Percentiles rank a stretch among this genome's conserved stretches.
Evolutionary conservation across 2,113 vertebrate genomes (phyloP).

Genomic region (Tragelaphus strepsiceros): DNA sequence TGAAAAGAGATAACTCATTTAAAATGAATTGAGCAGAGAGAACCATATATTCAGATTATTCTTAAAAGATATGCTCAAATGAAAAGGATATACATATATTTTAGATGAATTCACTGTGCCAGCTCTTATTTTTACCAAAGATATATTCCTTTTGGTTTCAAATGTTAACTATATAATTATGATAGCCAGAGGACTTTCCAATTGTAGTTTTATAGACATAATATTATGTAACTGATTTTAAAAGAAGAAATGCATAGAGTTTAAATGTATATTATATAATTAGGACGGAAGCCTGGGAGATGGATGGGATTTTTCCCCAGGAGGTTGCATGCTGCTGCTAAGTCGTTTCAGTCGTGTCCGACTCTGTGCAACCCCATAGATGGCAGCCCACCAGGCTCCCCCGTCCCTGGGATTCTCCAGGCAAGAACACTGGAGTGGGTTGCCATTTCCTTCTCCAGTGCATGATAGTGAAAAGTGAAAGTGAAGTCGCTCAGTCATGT

Average conservation of each 20-base stretch:
- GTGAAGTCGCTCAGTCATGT: too few relatives aligned
- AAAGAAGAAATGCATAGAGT: not conserved
- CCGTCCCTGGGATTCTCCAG: too few relatives aligned
- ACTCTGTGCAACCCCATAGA: too few relatives aligned
- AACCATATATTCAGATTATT: not conserved
- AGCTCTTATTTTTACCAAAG: not conserved
- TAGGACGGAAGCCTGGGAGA: not conserved
- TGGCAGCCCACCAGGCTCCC: too few relatives aligned
- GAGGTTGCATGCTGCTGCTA: not conserved
- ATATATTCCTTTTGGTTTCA: not conserved
- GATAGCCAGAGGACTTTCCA: not conserved
- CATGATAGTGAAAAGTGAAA: too few relatives aligned
- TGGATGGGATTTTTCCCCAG: not conserved
- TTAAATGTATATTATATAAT: not conserved
- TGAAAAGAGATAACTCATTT: not conserved
- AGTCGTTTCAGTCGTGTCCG: too few relatives aligned
- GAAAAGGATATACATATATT: not conserved
- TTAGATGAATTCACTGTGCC: not conserved
- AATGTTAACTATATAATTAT: not conserved
- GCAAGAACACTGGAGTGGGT: too few relatives aligned
- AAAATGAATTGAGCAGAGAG: not conserved
- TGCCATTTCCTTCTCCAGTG: too few relatives aligned
- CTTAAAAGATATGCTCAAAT: not conserved
- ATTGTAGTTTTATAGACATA: not conserved
- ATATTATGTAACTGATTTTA: not conserved